Evolutionary conservation across 1,140 invertebrate genomes (phyloP).

Genomic region (Lasioglossum baleicum): DNA sequence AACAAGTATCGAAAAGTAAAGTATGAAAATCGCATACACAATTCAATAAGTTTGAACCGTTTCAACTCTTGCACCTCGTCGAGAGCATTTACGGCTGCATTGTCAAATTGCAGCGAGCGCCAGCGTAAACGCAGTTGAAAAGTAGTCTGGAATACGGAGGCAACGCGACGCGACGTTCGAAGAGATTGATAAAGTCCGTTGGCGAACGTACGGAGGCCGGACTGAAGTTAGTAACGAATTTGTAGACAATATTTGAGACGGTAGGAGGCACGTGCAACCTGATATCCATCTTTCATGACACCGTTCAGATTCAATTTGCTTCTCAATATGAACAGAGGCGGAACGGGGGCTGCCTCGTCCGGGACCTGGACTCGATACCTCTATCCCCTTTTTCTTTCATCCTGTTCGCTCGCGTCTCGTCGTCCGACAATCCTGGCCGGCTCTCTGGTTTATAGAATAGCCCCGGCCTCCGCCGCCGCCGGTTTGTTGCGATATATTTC

Average conservation of each 20-base stretch:
- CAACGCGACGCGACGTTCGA: background rate
- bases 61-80: too few relatives aligned
- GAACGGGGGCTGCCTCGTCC: constrained; percentile 25
- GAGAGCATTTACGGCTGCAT: too few relatives aligned
- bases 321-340: constrained; percentile 64
- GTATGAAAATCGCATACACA: too few relatives aligned
- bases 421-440: background rate
- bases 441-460: constrained; percentile 52
- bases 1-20: too few relatives aligned
- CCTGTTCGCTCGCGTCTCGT: background rate
- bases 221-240: constrained; percentile 62
- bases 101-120: too few relatives aligned
- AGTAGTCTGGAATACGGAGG: constrained; percentile 13
- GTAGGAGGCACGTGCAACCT: constrained; percentile 45
- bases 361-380: constrained; percentile 41
- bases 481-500: constrained; percentile 55
- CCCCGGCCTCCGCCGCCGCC: constrained; percentile 2
- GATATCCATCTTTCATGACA: constrained; percentile 71
- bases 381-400: constrained; percentile 7
- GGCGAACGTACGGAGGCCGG: constrained; percentile 6
- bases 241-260: constrained; percentile 61
- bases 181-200: constrained; percentile 56
- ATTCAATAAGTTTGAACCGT: too few relatives aligned
- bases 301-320: constrained; percentile 71
- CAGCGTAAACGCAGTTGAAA: background rate